These are phyloP conservation scores for Siphonodentalium dalli DNA, from an alignment of 2,888 invertebrate species.

Conservation along the genomic window DNA sequence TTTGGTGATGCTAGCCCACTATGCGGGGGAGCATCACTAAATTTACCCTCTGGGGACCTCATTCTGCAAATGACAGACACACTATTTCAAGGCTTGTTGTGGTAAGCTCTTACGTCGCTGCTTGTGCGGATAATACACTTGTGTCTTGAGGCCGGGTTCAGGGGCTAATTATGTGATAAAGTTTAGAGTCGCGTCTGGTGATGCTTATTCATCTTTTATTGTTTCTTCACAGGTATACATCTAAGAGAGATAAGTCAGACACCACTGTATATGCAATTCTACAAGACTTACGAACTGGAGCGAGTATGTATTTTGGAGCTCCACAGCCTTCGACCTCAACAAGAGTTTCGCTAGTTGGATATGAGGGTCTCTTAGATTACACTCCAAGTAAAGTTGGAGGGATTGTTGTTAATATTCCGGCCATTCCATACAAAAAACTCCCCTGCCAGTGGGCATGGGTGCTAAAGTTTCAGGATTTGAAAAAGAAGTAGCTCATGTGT, in stretches of 20 bases:
- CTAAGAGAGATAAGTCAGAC: constrained; percentile 25
- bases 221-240: constrained; percentile 39
- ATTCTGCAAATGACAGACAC: too few species aligned
- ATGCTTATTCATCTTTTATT: constrained; percentile 1
- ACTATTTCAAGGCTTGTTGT: too few species aligned
- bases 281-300: constrained; percentile 75
- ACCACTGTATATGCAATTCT: constrained; percentile 73
- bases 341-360: constrained; percentile 70
- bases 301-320: constrained; percentile 69
- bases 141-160: too few species aligned
- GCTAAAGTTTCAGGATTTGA: constrained; percentile 47
- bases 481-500: too few species aligned
- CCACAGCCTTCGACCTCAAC: constrained; percentile 58
- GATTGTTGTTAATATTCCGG: constrained; percentile 48
- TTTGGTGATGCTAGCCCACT: too few species aligned
- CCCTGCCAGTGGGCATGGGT: constrained; percentile 59
- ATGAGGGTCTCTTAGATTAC: constrained; percentile 38
- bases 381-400: constrained; percentile 30
- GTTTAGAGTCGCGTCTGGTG: too few species aligned
- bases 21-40: too few species aligned
- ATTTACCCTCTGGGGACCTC: too few species aligned
- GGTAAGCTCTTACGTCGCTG: too few species aligned
- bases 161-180: too few species aligned
- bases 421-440: constrained; percentile 40
- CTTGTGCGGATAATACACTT: too few species aligned